These are phyloP conservation scores for Semibalanus balanoides DNA, from an alignment of 1,140 invertebrate species.

Conservation along the genomic window DNA sequence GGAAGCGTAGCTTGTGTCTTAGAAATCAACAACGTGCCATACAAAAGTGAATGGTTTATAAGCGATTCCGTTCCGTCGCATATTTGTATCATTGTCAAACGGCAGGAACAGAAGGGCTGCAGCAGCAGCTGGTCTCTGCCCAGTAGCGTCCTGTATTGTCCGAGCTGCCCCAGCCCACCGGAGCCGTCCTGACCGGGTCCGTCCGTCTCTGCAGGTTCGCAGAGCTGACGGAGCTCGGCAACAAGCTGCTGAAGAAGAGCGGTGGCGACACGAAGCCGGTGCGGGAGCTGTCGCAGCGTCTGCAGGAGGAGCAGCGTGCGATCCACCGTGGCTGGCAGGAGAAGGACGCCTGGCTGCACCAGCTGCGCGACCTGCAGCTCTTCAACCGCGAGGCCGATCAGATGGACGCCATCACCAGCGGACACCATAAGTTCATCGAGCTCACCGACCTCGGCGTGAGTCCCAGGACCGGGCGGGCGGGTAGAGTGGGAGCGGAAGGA, in stretches of 20 bases:
- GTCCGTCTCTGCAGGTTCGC: slow-evolving; percentile 34
- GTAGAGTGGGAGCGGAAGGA: too few species aligned
- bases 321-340: slow-evolving; percentile 59
- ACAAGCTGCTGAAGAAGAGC: slow-evolving; percentile 53
- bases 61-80: too few species aligned
- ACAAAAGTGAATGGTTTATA: too few species aligned
- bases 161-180: too few species aligned
- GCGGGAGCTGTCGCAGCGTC: slow-evolving; percentile 50
- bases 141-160: too few species aligned
- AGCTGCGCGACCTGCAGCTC: slow-evolving; percentile 70
- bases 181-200: background rate
- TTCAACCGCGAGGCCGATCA: slow-evolving; percentile 95
- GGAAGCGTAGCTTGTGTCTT: too few species aligned
- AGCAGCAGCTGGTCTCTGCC: too few species aligned
- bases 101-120: too few species aligned
- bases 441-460: slow-evolving; percentile 71
- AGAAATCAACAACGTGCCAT: too few species aligned
- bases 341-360: slow-evolving; percentile 66
- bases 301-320: slow-evolving; percentile 58
- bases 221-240: slow-evolving; percentile 60
- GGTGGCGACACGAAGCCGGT: slow-evolving; percentile 44
- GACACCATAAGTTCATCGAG: slow-evolving; percentile 85
- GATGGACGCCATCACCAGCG: slow-evolving; percentile 85
- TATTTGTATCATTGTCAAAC: too few species aligned
- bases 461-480: too few species aligned